Base-by-base conservation (phyloP, 2,888 invertebrate genomes). In the Nineta flava region DNA sequence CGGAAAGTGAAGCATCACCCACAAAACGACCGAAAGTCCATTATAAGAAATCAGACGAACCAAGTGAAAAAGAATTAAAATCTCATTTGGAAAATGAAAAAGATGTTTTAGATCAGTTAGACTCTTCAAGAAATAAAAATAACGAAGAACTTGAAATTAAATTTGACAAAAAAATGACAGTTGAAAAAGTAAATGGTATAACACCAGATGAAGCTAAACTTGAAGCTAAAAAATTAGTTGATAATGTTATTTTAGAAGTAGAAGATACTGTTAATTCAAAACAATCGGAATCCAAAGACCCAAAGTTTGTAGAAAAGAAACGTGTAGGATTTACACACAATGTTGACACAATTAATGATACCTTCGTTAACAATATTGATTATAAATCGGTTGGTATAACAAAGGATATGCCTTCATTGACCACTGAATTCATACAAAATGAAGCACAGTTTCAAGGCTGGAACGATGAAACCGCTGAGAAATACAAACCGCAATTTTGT, bases 1-100 rank as follows among this genome's bases (percentile, higher is more conserved):
- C 65, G 9, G 67, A 67, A 52, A 66, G 66, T 54, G 49, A 49
- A 19, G 12, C 34, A 38, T 61, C 62, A 3, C 60, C 62, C 7
- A 62, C 55, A 54, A 62, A 57, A 59, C 44, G 26, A 16, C 12
- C 32, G 7, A 35, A 46, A 46, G 35, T 31, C 7, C 3, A 15
- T 16, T 13, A 46, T 15, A 32, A 32, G 5, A 26, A 46, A 35
- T 1, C n/a, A 46, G 10, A 26, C 1, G n/a, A n/a, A 16, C 46
- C 34, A 35, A 35, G 32, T 26, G 26, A 26, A 26, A 26, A 26
- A 26, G 26, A 26, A 26, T 6, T 3, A 6, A 26, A 26, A 26
- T 26, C 26, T 1, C 26, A 26, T 26, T 26, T 26, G 35, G 32
- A 31, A 43, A 19, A 19, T 16, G 21, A 16, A n/a, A 43, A 19